Percentiles rank a stretch among this genome's conserved stretches.
These are phyloP conservation scores for Minunthozetes semirufus DNA, from an alignment of 2,888 invertebrate genomes.

Conservation along the genomic window DNA sequence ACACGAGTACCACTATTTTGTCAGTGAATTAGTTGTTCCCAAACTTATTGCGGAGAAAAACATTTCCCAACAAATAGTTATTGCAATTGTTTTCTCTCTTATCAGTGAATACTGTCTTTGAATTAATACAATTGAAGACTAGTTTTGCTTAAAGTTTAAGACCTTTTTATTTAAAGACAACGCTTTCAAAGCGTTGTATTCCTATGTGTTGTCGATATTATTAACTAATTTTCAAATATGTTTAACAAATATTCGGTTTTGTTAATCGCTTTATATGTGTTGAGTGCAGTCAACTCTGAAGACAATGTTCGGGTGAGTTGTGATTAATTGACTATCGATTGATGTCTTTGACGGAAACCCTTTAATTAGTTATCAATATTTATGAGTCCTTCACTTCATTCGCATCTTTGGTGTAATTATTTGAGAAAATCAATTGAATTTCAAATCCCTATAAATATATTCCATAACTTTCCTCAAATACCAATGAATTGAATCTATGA, in stretches of 20 bases:
- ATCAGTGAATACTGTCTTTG: conserved; percentile 2
- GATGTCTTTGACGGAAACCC: too few relatives aligned
- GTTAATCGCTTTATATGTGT: not conserved
- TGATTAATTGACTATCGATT: not conserved
- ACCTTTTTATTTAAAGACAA: not conserved
- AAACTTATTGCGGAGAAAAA: not conserved
- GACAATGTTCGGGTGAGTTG: conserved; percentile 3
- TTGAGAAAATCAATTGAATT: too few relatives aligned
- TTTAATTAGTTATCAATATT: too few relatives aligned
- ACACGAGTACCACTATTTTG: not conserved
- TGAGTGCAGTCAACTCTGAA: not conserved
- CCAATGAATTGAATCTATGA: too few relatives aligned
- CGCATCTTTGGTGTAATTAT: too few relatives aligned
- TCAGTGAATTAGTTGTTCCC: not conserved
- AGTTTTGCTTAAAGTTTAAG: not conserved
- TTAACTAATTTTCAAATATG: not conserved
- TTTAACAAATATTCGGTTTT: not conserved
- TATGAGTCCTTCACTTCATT: too few relatives aligned
- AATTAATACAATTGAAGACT: not conserved
- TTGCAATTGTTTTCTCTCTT: not conserved
- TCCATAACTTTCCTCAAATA: too few relatives aligned
- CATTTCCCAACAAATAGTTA: not conserved
- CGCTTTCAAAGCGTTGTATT: not conserved
- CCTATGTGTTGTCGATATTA: not conserved
- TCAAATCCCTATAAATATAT: too few relatives aligned